phyloP scores from a whole-genome alignment of 2,797 vertebrate species.

The Neostethus bicornis region DNA sequence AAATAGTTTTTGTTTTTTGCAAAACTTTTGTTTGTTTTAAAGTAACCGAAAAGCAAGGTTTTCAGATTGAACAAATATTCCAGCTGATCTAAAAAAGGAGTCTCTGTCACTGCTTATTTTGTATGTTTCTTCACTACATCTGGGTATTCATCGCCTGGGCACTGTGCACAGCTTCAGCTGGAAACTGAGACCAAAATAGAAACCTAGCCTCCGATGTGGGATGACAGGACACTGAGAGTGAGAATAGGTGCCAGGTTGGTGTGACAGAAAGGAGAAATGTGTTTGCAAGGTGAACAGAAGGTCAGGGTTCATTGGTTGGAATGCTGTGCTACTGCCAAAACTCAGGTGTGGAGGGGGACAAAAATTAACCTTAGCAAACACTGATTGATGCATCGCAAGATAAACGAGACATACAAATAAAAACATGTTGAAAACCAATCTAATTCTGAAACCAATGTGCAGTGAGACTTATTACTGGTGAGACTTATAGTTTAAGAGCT shows the following conservation, averaged over 20 bases:
- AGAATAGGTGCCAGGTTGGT: slow-evolving; percentile 9
- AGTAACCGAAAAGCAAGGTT: neutral
- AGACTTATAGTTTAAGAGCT: too few relatives aligned
- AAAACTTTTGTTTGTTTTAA: neutral
- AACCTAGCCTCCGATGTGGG: slow-evolving; percentile 2
- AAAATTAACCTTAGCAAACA: slow-evolving; percentile 29
- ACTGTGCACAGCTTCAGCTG: too few relatives aligned
- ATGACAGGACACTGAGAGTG: slow-evolving; percentile 23
- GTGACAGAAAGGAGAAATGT: slow-evolving; percentile 33
- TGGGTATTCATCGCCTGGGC: neutral
- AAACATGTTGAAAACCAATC: neutral
- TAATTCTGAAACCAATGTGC: too few relatives aligned
- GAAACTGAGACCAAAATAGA: slow-evolving; percentile 1
- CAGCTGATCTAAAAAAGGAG: neutral
- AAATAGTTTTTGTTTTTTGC: too few relatives aligned
- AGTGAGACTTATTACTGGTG: too few relatives aligned
- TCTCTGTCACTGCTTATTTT: neutral
- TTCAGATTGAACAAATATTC: neutral
- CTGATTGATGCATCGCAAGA: slow-evolving; percentile 1
- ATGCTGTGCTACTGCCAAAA: slow-evolving; percentile 49
- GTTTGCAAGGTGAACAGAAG: slow-evolving; percentile 42
- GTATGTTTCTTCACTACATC: neutral
- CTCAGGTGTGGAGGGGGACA: slow-evolving; percentile 60
- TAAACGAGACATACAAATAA: neutral
- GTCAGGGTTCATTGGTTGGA: slow-evolving; percentile 56